Base-by-base conservation (phyloP, 2,888 invertebrate genomes). In the Ashinkailepas kermadecensis region DNA sequence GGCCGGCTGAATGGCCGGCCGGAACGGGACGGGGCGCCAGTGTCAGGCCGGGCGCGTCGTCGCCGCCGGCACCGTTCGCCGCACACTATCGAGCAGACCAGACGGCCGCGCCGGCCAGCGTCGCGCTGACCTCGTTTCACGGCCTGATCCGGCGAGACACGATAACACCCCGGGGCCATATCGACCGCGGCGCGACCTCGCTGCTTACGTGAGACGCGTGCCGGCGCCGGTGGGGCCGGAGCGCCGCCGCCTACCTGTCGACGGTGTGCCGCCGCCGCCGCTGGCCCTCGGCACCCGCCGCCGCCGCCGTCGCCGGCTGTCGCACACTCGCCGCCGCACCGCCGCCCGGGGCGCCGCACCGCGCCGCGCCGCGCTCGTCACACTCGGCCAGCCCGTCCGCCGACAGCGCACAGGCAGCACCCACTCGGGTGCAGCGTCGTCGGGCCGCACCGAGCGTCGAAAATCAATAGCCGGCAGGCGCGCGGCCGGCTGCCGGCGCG, bases 161-260 rank as follows among this genome's bases (percentile, higher is more conserved):
- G 74, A 74, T 74, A 74, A 56, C 74, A 13, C 56, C 56, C 56
- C 56, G 74, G 21, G 74, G 74, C 23, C 54, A 74, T 74, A 74
- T 74, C 74, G 74, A 74, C 74, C 74, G 74, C 25, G 39, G 70
- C 11, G 12, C 21, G 67, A 10, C 67, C 23, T 12, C 39, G 74
- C 56, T 56, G 18, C 21, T 21, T 15, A 70, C 39, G 70, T 70
- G 70, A 70, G 39, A 70, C 39, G 39, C 70, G 39, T 23, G 15
- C 70, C 10, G 6, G 12, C 23, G 12, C 10, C 3, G 25, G 12
- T 11, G n/a, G 23, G 25, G 23, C 12, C 58, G 64, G 64, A 0
- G 21, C 64, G 65, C 0, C 70, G 25, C 11, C 3, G 56, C 56
- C 56, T 56, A 74, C 74, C 54, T 56, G 74, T 21, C 9, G 70